Evolutionary conservation across 2,113 vertebrate genomes (phyloP).

Genomic region (Seriola rivoliana): DNA sequence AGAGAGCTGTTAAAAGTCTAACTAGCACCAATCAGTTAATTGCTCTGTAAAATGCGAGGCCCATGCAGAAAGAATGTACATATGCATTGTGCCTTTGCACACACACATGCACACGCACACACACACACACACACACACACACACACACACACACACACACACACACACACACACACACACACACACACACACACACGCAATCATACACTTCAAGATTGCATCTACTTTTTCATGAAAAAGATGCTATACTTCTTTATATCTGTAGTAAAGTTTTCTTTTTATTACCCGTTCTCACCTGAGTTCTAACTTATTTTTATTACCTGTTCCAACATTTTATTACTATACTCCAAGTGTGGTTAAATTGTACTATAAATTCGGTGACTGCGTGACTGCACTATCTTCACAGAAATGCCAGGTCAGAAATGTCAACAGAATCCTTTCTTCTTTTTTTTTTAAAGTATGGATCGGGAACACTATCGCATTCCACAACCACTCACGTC

Average conservation of each 20-base stretch:
- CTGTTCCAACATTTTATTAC: slow-evolving; percentile 63
- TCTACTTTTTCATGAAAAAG: slow-evolving; percentile 15
- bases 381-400: slow-evolving; percentile 9
- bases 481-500: background rate
- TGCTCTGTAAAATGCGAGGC: slow-evolving; percentile 24
- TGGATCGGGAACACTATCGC: background rate
- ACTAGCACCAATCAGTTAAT: slow-evolving; percentile 31
- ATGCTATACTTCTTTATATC: slow-evolving; percentile 27
- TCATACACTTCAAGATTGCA: background rate
- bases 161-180: too few species aligned
- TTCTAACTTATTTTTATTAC: slow-evolving; percentile 59
- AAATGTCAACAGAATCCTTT: slow-evolving; percentile 28
- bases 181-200: background rate
- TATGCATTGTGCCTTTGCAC: background rate
- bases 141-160: too few species aligned
- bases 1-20: slow-evolving; percentile 10
- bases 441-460: background rate
- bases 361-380: slow-evolving; percentile 42
- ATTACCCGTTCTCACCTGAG: slow-evolving; percentile 42
- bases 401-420: slow-evolving; percentile 43
- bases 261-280: slow-evolving; percentile 54
- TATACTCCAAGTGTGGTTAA: slow-evolving; percentile 33
- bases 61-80: slow-evolving; percentile 3
- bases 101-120: background rate
- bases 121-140: too few species aligned